phyloP scores from a whole-genome alignment of 2,113 vertebrate genomes.

The Crotalus horridus region DNA sequence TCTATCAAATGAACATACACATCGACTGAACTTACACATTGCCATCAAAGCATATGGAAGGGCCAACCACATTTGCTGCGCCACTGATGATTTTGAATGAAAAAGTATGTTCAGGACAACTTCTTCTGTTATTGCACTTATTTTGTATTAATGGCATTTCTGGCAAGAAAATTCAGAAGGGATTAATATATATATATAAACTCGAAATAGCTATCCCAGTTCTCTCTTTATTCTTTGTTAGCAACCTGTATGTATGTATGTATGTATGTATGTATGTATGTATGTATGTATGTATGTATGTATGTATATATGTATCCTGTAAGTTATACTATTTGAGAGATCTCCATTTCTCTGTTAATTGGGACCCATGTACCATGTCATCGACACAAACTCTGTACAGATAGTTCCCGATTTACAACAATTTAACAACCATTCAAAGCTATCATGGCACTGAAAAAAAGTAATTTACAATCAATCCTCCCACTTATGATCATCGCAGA shows the following conservation, averaged over 20 bases:
- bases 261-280: too few relatives aligned
- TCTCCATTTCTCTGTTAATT: not conserved
- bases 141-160: not conserved
- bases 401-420: not conserved
- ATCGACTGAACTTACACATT: conserved; percentile 65
- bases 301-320: too few relatives aligned
- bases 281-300: too few relatives aligned
- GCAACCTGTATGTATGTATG: too few relatives aligned
- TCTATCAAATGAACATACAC: not conserved
- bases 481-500: not conserved
- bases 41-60: conserved; percentile 81
- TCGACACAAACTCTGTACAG: not conserved
- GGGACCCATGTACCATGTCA: not conserved
- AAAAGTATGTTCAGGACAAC: conserved; percentile 69
- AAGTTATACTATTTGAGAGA: not conserved
- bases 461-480: not conserved
- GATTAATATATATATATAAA: too few relatives aligned
- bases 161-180: conserved; percentile 19
- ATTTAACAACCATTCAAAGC: not conserved
- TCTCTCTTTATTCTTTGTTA: too few relatives aligned
- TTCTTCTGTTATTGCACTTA: conserved; percentile 69
- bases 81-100: conserved; percentile 79
- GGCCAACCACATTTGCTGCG: conserved; percentile 79
- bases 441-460: not conserved
- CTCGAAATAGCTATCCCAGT: too few relatives aligned